Conservation (phyloP, 2,113 vertebrate species). For the Alexandromys fortis region DNA sequence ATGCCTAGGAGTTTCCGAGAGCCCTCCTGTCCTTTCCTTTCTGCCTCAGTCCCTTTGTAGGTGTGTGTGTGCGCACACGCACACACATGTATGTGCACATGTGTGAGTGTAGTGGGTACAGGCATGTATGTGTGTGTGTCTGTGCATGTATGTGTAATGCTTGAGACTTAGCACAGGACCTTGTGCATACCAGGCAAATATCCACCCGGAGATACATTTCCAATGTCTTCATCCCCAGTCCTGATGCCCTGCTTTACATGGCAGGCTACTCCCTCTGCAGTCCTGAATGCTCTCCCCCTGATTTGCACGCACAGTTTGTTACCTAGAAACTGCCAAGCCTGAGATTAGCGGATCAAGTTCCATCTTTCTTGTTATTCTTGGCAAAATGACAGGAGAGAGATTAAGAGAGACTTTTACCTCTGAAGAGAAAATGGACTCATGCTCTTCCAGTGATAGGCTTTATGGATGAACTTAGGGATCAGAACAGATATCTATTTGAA, state of each 20-base stretch:
- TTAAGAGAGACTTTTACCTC: not conserved
- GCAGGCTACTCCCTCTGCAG: too few species aligned
- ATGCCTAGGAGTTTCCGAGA: not conserved
- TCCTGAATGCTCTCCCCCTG: fast-evolving
- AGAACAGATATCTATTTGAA: not conserved
- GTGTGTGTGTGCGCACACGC: not conserved
- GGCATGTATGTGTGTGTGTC: not conserved
- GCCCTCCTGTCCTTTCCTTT: not conserved
- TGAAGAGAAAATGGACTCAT: not conserved
- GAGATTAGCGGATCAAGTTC: not conserved
- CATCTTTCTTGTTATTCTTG: not conserved
- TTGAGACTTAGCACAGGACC: not conserved
- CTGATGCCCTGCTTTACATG: not conserved
- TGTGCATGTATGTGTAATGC: not conserved
- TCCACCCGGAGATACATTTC: not conserved
- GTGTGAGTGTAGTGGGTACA: too few species aligned
- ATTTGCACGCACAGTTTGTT: not conserved
- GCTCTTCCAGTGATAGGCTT: not conserved
- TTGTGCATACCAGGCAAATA: not conserved
- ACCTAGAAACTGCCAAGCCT: not conserved
- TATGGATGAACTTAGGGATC: not conserved
- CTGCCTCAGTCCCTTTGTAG: not conserved
- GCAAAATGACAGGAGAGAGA: not conserved
- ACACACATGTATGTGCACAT: too few species aligned
- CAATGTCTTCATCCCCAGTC: too few species aligned